phyloP scores from a whole-genome alignment of 2,797 vertebrate genomes.

The Pelochelys cantorii region DNA sequence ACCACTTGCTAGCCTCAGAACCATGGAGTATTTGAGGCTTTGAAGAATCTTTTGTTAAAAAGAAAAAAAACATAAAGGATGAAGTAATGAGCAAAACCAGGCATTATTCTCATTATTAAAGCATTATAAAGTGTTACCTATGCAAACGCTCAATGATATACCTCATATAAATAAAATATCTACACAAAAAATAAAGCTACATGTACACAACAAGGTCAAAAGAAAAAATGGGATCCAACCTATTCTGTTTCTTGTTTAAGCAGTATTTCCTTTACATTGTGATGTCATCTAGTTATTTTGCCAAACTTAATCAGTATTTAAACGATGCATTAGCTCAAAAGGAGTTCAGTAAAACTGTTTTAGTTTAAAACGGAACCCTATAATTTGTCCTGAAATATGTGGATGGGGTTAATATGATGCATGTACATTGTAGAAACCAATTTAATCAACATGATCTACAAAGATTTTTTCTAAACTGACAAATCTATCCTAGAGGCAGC shows the following conservation, averaged over 20 bases:
- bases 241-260: neutral
- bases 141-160: neutral
- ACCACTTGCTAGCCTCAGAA: constrained; percentile 53
- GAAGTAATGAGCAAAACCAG: neutral
- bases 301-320: neutral
- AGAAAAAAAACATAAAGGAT: neutral
- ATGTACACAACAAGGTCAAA: neutral
- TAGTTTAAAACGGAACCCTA: neutral
- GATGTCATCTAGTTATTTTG: neutral
- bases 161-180: neutral
- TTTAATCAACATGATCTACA: neutral
- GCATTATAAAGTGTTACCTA: neutral
- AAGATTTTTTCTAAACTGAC: neutral
- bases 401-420: neutral
- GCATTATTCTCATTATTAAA: neutral
- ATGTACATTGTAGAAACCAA: neutral
- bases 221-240: neutral
- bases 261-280: neutral
- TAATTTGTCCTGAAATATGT: neutral
- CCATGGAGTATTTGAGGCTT: constrained; percentile 6
- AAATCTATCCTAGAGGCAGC: neutral
- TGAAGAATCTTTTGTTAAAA: constrained; percentile 25
- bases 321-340: neutral
- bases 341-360: neutral
- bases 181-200: neutral